A percentile compares a stretch with the other conserved stretches of the same genome.
These are phyloP conservation scores for Epinephelus fuscoguttatus DNA, from an alignment of 2,113 vertebrate genomes.

Conservation along the genomic window DNA sequence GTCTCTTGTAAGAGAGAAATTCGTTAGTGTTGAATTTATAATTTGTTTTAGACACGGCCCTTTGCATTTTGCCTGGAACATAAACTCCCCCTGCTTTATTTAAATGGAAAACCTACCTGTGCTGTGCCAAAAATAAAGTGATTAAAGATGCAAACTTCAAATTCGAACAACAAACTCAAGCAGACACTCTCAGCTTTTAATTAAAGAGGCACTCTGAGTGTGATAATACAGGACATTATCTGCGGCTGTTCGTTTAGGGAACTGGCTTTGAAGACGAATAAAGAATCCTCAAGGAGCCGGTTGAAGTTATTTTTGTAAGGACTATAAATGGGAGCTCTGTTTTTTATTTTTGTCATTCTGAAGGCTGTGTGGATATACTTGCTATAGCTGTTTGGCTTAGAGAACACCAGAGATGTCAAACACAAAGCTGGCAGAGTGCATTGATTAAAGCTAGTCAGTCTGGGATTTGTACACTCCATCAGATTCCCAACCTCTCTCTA, in stretches of 20 bases:
- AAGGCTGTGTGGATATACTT: not conserved
- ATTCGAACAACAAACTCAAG: constrained; percentile 43
- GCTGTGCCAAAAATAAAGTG: constrained; percentile 33
- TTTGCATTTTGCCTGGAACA: constrained; percentile 1
- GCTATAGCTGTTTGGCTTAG: not conserved
- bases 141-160: constrained; percentile 35
- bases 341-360: not conserved
- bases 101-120: constrained; percentile 17
- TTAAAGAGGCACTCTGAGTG: constrained; percentile 36
- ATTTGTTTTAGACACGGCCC: constrained; percentile 18
- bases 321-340: constrained; percentile 35
- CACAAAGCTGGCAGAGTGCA: constrained; percentile 24
- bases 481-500: constrained; percentile 41
- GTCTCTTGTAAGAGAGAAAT: not conserved
- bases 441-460: constrained; percentile 63
- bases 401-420: constrained; percentile 1
- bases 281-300: constrained; percentile 31
- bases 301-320: constrained; percentile 34
- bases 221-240: constrained; percentile 49
- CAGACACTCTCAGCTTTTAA: constrained; percentile 37
- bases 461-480: constrained; percentile 50
- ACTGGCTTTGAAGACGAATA: constrained; percentile 48
- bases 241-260: constrained; percentile 21
- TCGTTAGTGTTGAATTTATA: not conserved
- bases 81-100: constrained; percentile 16